These are phyloP conservation scores for Merodon equestris DNA, from an alignment of 2,888 invertebrate species.

Conservation along the genomic window DNA sequence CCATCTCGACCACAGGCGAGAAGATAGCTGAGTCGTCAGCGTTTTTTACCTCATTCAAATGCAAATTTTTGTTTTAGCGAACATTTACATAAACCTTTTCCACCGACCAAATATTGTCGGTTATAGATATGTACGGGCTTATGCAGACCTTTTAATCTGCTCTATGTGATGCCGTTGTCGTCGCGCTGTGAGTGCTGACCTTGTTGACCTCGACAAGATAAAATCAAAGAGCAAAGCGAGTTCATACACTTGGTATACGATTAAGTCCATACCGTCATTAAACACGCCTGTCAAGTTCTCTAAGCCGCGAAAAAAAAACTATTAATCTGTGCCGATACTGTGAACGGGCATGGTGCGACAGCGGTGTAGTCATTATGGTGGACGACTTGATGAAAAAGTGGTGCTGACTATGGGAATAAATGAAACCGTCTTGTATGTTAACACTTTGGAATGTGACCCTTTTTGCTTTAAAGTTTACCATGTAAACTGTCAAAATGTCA, in stretches of 20 bases:
- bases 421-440: too few relatives aligned
- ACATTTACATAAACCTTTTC: constrained; percentile 20
- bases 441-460: too few relatives aligned
- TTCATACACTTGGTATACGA: constrained; percentile 27
- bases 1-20: neutral
- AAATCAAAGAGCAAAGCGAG: constrained; percentile 39
- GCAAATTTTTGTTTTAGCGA: constrained; percentile 53
- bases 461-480: too few relatives aligned
- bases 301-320: too few relatives aligned
- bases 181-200: constrained; percentile 17
- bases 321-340: too few relatives aligned
- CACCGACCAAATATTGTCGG: too few relatives aligned
- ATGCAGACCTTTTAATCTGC: neutral
- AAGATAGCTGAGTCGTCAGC: constrained; percentile 32
- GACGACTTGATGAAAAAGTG: neutral
- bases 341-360: too few relatives aligned
- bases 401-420: constrained; percentile 12
- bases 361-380: constrained; percentile 23
- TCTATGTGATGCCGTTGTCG: neutral
- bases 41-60: constrained; percentile 51
- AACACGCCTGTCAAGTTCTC: constrained; percentile 33
- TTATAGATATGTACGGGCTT: too few relatives aligned
- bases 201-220: constrained; percentile 43
- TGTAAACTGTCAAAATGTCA: too few relatives aligned
- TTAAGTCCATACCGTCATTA: constrained; percentile 23